Evolutionary conservation across 2,888 invertebrate genomes (phyloP).

Genomic region (Nesidiocoris tenuis): DNA sequence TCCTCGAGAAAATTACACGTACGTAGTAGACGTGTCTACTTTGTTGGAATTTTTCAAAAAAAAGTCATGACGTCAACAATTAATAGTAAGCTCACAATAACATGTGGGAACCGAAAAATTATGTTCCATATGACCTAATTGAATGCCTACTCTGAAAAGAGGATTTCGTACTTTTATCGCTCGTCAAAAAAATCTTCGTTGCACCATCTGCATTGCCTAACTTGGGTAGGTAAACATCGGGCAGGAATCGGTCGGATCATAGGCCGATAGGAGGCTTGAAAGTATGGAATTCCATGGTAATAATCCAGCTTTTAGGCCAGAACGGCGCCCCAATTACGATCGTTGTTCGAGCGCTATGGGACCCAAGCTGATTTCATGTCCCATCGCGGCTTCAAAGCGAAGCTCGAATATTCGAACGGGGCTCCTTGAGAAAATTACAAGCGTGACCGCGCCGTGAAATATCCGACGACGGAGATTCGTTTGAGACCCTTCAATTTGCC

Average conservation of each 20-base stretch:
- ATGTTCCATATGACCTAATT: no score
- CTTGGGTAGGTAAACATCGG: background rate
- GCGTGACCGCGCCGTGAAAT: constrained; percentile 13
- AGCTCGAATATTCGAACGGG: background rate
- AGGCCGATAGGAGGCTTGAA: background rate
- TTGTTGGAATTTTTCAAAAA: no score
- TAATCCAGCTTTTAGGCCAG: background rate
- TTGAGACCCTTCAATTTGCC: constrained; percentile 36
- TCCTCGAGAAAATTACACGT: background rate
- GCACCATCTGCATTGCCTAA: background rate
- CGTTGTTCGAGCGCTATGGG: background rate
- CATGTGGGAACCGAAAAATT: no score
- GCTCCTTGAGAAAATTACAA: constrained; percentile 33
- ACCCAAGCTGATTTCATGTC: constrained; percentile 12
- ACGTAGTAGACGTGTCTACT: background rate
- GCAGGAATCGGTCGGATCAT: background rate
- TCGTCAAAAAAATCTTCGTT: background rate
- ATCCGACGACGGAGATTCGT: constrained; percentile 10
- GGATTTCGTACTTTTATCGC: background rate
- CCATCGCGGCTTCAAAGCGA: constrained; percentile 5
- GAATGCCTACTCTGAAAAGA: no score
- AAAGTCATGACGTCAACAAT: no score
- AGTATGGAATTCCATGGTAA: background rate
- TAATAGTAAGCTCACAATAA: no score
- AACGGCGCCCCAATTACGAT: constrained; percentile 30